A percentile compares a stretch with the other conserved stretches of the same genome.
Conservation (phyloP, 2,797 vertebrate genomes). For the Lates japonicus region DNA sequence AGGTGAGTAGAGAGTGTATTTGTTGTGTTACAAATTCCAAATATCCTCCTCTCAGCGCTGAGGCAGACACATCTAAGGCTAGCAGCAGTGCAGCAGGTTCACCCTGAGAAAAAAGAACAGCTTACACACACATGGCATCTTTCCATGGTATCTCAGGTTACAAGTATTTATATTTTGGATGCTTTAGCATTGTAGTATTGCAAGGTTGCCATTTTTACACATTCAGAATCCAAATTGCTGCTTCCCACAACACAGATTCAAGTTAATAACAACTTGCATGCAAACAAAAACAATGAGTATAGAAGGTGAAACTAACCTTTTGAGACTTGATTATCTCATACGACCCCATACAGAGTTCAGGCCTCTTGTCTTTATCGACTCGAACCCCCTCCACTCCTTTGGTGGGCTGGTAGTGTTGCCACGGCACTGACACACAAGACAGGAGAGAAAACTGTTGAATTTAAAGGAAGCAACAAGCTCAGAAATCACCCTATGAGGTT, state of each 20-base stretch:
- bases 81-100: conserved; percentile 83
- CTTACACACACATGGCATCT: not conserved
- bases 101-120: conserved; percentile 62
- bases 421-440: conserved; percentile 77
- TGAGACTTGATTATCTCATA: conserved; percentile 82
- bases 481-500: not conserved
- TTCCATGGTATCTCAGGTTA: not conserved
- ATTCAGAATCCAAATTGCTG: not conserved
- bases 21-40: conserved; percentile 83
- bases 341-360: conserved; percentile 86
- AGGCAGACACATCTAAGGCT: conserved; percentile 84
- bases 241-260: not conserved
- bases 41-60: conserved; percentile 81
- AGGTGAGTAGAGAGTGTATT: conserved; percentile 75
- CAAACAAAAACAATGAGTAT: not conserved
- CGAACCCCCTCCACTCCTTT: conserved; percentile 75
- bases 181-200: not conserved
- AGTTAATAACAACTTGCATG: fast-evolving
- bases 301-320: conserved; percentile 59
- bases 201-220: not conserved
- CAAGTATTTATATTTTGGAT: not conserved
- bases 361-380: conserved; percentile 76
- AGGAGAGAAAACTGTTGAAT: not conserved
- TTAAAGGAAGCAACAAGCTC: not conserved
- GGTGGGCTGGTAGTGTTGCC: conserved; percentile 86